A percentile compares a stretch with the other conserved stretches of the same genome.
Evolutionary conservation across 2,888 invertebrate genomes (phyloP).

Genomic region (Drosophila lacicola): DNA sequence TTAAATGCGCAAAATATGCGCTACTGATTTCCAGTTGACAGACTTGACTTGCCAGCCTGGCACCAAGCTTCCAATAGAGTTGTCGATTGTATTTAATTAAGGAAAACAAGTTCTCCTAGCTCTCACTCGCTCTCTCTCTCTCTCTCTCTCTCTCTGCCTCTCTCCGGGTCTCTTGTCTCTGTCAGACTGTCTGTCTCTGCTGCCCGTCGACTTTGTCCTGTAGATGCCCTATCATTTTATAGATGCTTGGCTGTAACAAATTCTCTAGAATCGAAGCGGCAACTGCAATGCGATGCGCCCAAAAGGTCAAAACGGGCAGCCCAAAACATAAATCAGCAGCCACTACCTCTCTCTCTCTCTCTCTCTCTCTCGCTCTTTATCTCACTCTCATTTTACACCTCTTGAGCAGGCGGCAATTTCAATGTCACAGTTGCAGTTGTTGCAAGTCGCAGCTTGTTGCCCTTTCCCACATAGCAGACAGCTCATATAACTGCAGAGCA

Average conservation of each 20-base stretch:
- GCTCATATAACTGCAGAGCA: conserved; percentile 18
- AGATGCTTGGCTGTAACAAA: conserved; percentile 26
- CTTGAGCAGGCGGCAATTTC: conserved; percentile 30
- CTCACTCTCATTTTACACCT: not conserved
- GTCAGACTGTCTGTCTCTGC: conserved; percentile 13
- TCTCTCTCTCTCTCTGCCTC: not conserved
- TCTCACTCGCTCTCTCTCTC: not conserved
- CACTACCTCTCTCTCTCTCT: not conserved
- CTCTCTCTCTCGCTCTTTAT: not conserved
- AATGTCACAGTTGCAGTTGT: conserved; percentile 50
- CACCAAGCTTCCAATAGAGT: conserved; percentile 58
- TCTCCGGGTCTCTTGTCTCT: not conserved
- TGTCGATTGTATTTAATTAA: conserved; percentile 76
- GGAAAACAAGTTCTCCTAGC: conserved; percentile 9
- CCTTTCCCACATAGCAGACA: conserved; percentile 32
- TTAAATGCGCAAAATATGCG: conserved; percentile 79
- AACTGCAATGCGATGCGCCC: conserved; percentile 65
- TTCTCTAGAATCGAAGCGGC: conserved; percentile 45
- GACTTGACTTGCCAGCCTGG: conserved; percentile 3
- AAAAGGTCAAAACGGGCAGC: conserved; percentile 60
- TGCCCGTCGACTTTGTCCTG: conserved; percentile 43
- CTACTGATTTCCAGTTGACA: conserved; percentile 67
- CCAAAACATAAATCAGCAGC: conserved; percentile 53
- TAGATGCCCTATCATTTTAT: conserved; percentile 60
- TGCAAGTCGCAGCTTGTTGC: conserved; percentile 41